phyloP scores from a whole-genome alignment of 1,140 invertebrate species.

The Caenorhabditis latens region DNA sequence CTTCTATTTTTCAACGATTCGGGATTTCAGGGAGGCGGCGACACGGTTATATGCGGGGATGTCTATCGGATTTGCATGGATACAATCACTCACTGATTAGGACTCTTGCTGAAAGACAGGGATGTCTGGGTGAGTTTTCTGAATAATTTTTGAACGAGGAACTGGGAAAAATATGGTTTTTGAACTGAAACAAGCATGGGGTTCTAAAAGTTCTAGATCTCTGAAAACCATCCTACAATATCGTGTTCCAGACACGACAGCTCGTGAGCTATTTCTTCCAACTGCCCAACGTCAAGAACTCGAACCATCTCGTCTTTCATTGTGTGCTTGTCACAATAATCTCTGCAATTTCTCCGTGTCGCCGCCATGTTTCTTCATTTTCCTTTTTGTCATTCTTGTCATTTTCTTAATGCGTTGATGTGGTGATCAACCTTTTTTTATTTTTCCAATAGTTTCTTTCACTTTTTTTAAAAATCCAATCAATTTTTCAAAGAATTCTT shows the following conservation, averaged over 20 bases:
- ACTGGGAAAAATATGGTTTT: not conserved
- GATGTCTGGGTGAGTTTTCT: slow-evolving; percentile 53
- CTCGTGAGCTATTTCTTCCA: slow-evolving; percentile 69
- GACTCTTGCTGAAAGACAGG: slow-evolving; percentile 58
- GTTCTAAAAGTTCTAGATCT: too few species aligned
- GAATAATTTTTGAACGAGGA: not conserved
- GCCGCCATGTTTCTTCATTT: slow-evolving; percentile 41
- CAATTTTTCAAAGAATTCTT: not conserved
- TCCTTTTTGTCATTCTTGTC: slow-evolving; percentile 43
- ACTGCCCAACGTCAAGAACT: slow-evolving; percentile 70
- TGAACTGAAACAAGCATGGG: not conserved
- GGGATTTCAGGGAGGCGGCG: slow-evolving; percentile 71
- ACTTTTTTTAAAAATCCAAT: slow-evolving; percentile 8
- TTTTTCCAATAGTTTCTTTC: slow-evolving; percentile 7
- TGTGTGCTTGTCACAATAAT: slow-evolving; percentile 70
- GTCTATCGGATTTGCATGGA: slow-evolving; percentile 76
- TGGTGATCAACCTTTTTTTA: not conserved
- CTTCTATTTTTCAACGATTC: not conserved
- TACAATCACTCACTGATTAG: slow-evolving; percentile 74
- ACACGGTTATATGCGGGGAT: slow-evolving; percentile 77
- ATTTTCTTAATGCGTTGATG: slow-evolving; percentile 40
- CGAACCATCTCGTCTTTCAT: slow-evolving; percentile 69
- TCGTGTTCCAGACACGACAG: slow-evolving; percentile 60
- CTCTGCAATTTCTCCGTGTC: slow-evolving; percentile 66
- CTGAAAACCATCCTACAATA: too few species aligned